Conservation (phyloP, 2,888 invertebrate species). For the Sphaerophoria taeniata region DNA sequence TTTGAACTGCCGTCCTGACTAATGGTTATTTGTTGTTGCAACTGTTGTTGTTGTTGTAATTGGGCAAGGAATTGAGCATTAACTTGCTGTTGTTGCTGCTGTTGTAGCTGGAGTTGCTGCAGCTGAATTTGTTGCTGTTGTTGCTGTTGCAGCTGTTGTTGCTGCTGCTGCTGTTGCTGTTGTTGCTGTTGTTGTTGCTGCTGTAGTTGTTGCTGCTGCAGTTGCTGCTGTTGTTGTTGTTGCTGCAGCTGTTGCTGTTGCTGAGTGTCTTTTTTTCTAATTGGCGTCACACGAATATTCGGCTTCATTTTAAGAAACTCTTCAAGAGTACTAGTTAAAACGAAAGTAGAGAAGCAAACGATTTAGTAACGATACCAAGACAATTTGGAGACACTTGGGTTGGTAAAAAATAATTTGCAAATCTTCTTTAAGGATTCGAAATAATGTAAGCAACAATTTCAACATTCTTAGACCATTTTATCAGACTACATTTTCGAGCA, state of each 20-base stretch:
- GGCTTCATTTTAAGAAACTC: conserved; percentile 82
- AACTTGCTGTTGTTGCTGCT: conserved; percentile 75
- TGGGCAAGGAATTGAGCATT: conserved; percentile 70
- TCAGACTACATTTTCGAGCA: no score
- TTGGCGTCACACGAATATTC: conserved; percentile 81
- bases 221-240: conserved; percentile 69
- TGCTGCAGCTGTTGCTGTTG: conserved; percentile 64
- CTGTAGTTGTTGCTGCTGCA: conserved; percentile 73
- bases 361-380: no score
- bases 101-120: conserved; percentile 76
- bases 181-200: conserved; percentile 74
- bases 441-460: no score
- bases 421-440: no score
- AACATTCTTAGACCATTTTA: no score
- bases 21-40: conserved; percentile 77
- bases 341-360: neutral
- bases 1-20: conserved; percentile 74
- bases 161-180: conserved; percentile 76
- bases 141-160: conserved; percentile 78
- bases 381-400: no score
- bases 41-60: conserved; percentile 58
- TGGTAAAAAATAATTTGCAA: no score
- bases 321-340: conserved; percentile 78
- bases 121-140: conserved; percentile 78
- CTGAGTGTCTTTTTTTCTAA: conserved; percentile 74